These are phyloP conservation scores for Coptodon rendalli DNA, from an alignment of 2,113 vertebrate genomes.

Conservation along the genomic window DNA sequence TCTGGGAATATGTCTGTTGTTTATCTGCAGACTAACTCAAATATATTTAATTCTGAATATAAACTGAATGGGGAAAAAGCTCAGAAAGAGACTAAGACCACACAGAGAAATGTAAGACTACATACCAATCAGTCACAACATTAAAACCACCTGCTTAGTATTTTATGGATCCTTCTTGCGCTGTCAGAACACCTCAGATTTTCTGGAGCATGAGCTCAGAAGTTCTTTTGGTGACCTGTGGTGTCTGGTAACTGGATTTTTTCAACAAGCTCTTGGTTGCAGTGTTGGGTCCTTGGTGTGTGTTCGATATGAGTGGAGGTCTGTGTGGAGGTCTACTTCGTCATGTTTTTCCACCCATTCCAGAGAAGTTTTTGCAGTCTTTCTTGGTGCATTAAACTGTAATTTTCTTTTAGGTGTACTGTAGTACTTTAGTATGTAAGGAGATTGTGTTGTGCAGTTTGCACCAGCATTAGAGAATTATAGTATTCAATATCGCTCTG, in stretches of 20 bases:
- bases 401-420: neutral
- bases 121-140: neutral
- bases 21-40: neutral
- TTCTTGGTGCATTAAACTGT: neutral
- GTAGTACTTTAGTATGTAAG: neutral
- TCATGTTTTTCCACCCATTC: neutral
- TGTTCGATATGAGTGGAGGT: fast-evolving
- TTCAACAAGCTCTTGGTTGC: neutral
- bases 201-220: neutral
- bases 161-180: neutral
- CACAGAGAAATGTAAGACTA: neutral
- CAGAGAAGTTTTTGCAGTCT: neutral
- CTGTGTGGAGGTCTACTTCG: neutral
- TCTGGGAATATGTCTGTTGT: neutral
- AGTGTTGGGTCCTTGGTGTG: neutral
- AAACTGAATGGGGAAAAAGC: neutral
- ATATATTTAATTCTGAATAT: neutral
- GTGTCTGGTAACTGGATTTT: neutral
- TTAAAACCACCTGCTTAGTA: neutral
- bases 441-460: neutral
- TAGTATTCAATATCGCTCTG: neutral
- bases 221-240: neutral
- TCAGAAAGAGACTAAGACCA: neutral
- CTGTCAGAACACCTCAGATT: neutral
- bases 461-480: neutral